These are phyloP conservation scores for Lepidochitona cinerea DNA, from an alignment of 2,888 invertebrate genomes.

Conservation along the genomic window DNA sequence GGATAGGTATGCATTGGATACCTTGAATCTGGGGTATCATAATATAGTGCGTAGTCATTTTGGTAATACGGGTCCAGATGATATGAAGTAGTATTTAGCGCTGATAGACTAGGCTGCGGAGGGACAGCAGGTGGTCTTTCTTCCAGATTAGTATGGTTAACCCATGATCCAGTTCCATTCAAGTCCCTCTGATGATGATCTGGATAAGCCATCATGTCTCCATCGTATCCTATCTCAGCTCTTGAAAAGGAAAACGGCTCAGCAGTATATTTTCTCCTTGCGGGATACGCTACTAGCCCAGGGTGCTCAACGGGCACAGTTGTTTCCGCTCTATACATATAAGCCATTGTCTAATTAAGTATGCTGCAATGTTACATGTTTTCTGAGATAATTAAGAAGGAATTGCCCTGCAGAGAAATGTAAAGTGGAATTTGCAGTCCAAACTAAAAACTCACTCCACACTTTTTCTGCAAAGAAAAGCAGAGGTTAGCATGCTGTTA, in stretches of 20 bases:
- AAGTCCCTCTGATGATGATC: not conserved
- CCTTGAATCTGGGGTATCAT: not conserved
- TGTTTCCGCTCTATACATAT: no score
- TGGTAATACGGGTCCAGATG: no score
- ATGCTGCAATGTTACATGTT: no score
- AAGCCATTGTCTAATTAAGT: no score
- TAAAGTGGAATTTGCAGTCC: not conserved
- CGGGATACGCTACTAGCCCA: not conserved
- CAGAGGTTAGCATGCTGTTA: constrained; percentile 6
- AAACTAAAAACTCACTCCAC: not conserved
- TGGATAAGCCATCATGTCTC: no score
- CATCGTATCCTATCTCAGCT: not conserved
- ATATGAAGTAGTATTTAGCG: not conserved
- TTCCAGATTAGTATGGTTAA: not conserved
- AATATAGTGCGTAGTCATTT: not conserved
- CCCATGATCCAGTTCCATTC: no score
- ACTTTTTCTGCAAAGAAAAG: constrained; percentile 2
- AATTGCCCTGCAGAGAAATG: no score
- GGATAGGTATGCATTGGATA: not conserved
- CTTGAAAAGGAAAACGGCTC: constrained; percentile 1
- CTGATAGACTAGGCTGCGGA: not conserved
- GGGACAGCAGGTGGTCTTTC: not conserved
- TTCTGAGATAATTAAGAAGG: no score
- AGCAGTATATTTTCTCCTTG: not conserved
- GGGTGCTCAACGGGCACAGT: no score